Conservation (phyloP, 2,113 vertebrate genomes). For the Mirounga angustirostris region DNA sequence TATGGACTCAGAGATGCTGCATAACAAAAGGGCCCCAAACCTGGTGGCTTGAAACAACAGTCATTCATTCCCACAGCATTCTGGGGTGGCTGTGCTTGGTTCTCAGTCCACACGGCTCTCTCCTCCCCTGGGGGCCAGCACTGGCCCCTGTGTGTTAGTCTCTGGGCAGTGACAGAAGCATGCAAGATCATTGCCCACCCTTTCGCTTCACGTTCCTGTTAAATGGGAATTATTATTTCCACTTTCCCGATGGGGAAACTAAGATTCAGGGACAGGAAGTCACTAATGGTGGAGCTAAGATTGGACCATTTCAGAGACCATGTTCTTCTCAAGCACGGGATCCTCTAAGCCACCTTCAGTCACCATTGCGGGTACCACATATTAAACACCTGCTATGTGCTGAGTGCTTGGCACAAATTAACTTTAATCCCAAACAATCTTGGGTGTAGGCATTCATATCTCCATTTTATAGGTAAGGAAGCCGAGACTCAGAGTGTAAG, state of each 20-base stretch:
- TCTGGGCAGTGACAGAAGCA: neutral
- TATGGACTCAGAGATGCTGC: rapidly evolving
- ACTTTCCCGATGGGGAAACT: neutral
- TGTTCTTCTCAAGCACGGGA: neutral
- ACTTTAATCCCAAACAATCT: neutral
- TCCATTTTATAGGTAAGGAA: slow-evolving; percentile 25
- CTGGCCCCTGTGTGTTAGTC: rapidly evolving
- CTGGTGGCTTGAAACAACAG: neutral
- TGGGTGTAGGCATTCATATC: neutral
- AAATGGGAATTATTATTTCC: neutral
- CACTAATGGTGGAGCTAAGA: neutral
- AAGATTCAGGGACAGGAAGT: neutral
- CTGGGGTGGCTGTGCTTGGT: neutral
- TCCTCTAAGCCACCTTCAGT: neutral
- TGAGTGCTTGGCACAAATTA: neutral
- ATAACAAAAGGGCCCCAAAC: neutral
- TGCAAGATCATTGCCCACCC: neutral
- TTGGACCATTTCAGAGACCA: neutral
- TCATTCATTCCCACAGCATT: neutral
- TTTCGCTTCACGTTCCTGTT: neutral
- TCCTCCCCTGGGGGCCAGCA: neutral
- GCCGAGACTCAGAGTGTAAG: neutral
- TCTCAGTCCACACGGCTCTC: rapidly evolving
- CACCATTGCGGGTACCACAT: neutral
- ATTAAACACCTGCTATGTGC: neutral